Evolutionary conservation across 2,113 vertebrate species (phyloP), one percentile per base, ranked within the genome.

Genomic region (Morone saxatilis): DNA sequence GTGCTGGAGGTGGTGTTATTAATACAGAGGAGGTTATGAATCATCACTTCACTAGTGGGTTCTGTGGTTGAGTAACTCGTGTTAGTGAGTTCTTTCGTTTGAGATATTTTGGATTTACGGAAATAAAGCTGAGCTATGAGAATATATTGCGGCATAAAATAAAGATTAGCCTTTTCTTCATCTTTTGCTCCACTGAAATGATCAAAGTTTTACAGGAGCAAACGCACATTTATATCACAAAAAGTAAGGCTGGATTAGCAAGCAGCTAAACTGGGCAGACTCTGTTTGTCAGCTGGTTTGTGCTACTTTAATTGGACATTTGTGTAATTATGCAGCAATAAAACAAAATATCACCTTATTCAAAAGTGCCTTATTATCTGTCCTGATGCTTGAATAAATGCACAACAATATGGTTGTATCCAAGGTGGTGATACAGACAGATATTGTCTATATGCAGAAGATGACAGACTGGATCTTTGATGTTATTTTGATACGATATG

Each of bases 1-100:
- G 91, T 90, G 94, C 95, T 95, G 70, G 53, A 71, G 95, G 96
- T 92, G 94, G 89, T 95, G 95, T 96, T 97, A 96, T 96, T 91
- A 85, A 96, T 94, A 96, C 94, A 94, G 91, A 94, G 91, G 94
- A 95, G 94, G 91, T 95, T 92, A 95, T 93, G 94, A 94, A 96
- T 96, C 94, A 95, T 90, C 92, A 91, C 93, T 94, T 95, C 94
- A 95, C 94, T 94, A 93, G 88, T 88, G 91, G 71, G 11, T 9
- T 70, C 48, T 1, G 74, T 2, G 38, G 54, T 20, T 43, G n/a
- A 80, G 12, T 22, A 47, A 57, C 25, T 22, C 5, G 12, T 20
- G n/a, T 31, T 20, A 11, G 50, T 31, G 31, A 31, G 59, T 47
- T 47, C 3, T 19, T 20, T 17, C 16, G 11, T 38, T 60, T 5